Base-by-base conservation (phyloP, 2,888 invertebrate genomes). In the Meloe dianella region DNA sequence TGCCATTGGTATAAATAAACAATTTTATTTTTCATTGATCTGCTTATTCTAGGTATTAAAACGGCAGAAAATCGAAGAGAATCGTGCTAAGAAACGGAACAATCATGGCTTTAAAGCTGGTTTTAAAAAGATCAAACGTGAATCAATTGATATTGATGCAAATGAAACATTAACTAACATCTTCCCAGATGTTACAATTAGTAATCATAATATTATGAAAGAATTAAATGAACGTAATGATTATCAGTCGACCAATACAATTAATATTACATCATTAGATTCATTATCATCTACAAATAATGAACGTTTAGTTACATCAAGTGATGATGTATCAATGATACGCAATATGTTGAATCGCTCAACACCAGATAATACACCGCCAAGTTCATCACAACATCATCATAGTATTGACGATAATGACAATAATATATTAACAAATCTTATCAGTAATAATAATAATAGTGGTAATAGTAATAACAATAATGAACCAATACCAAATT, bases 1-100 rank as follows among this genome's bases (percentile, higher is more conserved):
- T 27, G 2, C 27, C 4, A 27, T 27, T 27, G n/a, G n/a, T n/a
- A 27, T 27, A 27, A 27, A 27, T 4, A 27, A 27, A 27, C 27
- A 27, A 27, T 27, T 27, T 27, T 27, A 4, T 27, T 27, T 2
- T 27, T 27, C 4, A 27, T 27, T 27, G 27, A 27, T 27, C 4
- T 27, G 27, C 2, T 41, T 41, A 27, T 54, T 54, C 3, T 27
- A 54, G 54, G 54, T 92, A 8, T 87, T 92, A 67, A 95, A 97
- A 79, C 87, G 94, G 69, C 89, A 91, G 65, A 97, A 97, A 83
- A 95, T 96, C 66, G 92, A 94, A 79, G 91, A 92, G 76, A 96
- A 96, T 80, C 87, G 95, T 63, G 91, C 91, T 0, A 92, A 93
- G 74, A 87, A 90, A 60, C 79, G 84, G 8, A 84, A 83, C 35